Evolutionary conservation across 2,113 vertebrate genomes (phyloP), one percentile per base, ranked within the genome.

Genomic region (Bostrychus sinensis): DNA sequence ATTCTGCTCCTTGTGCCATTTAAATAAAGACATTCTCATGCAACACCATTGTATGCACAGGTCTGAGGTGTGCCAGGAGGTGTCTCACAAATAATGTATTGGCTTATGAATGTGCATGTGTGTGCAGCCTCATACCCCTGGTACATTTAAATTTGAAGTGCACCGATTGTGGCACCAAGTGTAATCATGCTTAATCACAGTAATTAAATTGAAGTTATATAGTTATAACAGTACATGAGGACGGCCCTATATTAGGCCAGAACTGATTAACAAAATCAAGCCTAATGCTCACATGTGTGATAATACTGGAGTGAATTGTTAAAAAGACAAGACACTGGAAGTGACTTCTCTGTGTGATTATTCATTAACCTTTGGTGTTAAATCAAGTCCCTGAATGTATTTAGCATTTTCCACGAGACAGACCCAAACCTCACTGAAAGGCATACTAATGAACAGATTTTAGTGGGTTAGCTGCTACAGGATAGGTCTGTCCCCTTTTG

Each of bases 61-160:
- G 48, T 51, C 48, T 51, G 48, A 28, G 48, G 14, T 51, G 25
- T 51, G 23, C 48, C 46, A 28, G 46, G 25, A 51, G 48, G 48
- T 51, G 25, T 25, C 48, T 51, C 26, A 51, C 25, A 51, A 51
- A 55, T 55, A 19, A 55, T 34, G 10, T 19, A 55, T 20, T 20
- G 30, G n/a, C 32, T 20, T 55, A 36, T 34, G 28, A 36, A 55
- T 63, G 34, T 30, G 25, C 38, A 53, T 53, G 25, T 30, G 38
- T 71, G 59, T 73, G 34, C 22, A 39, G 6, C 16, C 19, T 58
- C 43, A 32, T 61, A 61, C 65, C 36, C 36, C 60, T 1, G 1
- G 23, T 62, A 60, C 56, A 66, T 45, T 66, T 70, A 66, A 74
- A 70, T 70, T 53, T 54, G 20, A n/a, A 57, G 62, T 28, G 43